Percentiles rank a stretch among this genome's conserved stretches.
Conservation (phyloP, 1,140 invertebrate species). For the Drosophila kikkawai region DNA sequence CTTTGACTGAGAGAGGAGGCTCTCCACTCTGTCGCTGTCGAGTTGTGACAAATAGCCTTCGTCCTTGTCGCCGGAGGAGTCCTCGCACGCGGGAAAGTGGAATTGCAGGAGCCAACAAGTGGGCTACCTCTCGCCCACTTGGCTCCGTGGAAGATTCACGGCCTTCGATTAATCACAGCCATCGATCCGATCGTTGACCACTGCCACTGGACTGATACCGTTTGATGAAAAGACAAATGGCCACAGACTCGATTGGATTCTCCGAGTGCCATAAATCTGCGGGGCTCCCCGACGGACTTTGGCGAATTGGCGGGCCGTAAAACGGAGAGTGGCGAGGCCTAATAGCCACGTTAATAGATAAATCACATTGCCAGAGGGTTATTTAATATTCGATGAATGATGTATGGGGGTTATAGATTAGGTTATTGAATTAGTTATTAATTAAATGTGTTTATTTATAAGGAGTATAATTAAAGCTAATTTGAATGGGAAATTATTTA, state of each 20-base stretch:
- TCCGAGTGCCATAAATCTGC: slow-evolving; percentile 23
- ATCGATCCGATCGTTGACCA: slow-evolving; percentile 30
- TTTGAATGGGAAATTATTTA: no score
- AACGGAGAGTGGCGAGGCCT: neutral
- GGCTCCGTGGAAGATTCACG: neutral
- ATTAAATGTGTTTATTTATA: no score
- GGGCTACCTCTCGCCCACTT: neutral
- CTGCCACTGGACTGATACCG: slow-evolving; percentile 23
- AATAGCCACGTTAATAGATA: slow-evolving; percentile 9
- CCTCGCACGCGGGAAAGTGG: slow-evolving; percentile 19
- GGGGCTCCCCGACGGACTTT: neutral
- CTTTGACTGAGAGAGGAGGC: neutral
- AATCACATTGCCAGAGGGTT: neutral
- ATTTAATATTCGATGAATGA: neutral
- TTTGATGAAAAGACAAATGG: slow-evolving; percentile 52
- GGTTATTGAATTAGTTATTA: neutral
- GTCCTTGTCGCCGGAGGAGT: slow-evolving; percentile 22
- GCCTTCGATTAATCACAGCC: slow-evolving; percentile 49
- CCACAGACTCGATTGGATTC: slow-evolving; percentile 35
- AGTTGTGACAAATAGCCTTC: slow-evolving; percentile 64
- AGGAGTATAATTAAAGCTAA: neutral
- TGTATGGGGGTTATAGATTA: neutral
- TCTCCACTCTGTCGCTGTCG: slow-evolving; percentile 34
- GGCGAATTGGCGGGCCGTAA: neutral
- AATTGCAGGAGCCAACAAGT: slow-evolving; percentile 53